A percentile compares a stretch with the other conserved stretches of the same genome.
These are phyloP conservation scores for Tokudaia tokunoshimensis DNA, from an alignment of 2,797 vertebrate species.

Conservation along the genomic window DNA sequence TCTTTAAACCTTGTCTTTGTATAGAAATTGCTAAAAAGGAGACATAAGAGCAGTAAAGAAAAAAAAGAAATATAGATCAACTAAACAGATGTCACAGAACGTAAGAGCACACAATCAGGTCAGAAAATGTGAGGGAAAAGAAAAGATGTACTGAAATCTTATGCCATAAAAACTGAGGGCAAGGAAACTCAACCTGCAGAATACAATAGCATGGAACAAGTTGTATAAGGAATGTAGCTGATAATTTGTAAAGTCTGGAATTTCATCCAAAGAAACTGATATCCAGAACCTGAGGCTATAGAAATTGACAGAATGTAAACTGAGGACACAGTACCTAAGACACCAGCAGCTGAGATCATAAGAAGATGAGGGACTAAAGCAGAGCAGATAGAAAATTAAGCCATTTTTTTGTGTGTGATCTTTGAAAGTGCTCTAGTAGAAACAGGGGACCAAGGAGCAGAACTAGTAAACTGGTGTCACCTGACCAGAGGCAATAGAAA, in stretches of 20 bases:
- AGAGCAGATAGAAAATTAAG: background rate
- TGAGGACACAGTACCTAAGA: background rate
- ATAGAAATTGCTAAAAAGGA: constrained; percentile 82
- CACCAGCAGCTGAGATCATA: background rate
- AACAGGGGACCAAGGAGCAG: background rate
- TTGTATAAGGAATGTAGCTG: background rate
- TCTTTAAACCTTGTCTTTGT: constrained; percentile 72
- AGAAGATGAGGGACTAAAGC: background rate
- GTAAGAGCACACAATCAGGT: no score
- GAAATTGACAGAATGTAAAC: background rate
- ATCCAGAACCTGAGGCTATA: background rate
- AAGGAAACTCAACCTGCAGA: background rate
- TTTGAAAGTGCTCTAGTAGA: background rate
- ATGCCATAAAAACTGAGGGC: background rate
- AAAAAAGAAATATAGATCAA: background rate
- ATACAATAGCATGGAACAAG: background rate
- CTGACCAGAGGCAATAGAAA: background rate
- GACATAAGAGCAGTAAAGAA: background rate
- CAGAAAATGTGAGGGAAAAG: background rate
- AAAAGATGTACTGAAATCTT: no score
- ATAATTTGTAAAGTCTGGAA: background rate
- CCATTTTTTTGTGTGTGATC: background rate
- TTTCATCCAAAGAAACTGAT: background rate
- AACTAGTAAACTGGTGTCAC: background rate
- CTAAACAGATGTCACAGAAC: background rate